These are phyloP conservation scores for Trididemnum miniatum DNA, from an alignment of 23 tunicate genomes.

Conservation along the genomic window DNA sequence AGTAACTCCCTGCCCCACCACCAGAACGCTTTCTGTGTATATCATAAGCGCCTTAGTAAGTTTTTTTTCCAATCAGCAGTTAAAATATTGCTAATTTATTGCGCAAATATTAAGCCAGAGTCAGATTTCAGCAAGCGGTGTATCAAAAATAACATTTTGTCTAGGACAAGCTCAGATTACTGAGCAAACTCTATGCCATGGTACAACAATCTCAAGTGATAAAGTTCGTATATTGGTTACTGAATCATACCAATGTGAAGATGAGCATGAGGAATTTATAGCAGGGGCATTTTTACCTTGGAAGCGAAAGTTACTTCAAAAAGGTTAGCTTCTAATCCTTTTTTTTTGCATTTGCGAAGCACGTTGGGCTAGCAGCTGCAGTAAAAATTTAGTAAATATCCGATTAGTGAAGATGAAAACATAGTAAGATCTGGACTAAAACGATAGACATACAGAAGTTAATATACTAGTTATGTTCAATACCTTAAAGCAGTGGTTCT, in stretches of 20 bases:
- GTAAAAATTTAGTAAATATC: no score
- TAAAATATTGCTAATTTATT: no score
- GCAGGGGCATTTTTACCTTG: background rate
- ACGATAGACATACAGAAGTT: no score
- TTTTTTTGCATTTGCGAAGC: background rate
- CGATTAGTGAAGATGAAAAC: no score
- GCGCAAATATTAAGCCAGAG: background rate
- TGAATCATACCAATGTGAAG: background rate
- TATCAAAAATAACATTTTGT: background rate
- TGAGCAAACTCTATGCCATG: background rate
- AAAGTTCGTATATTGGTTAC: background rate
- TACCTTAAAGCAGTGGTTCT: no score
- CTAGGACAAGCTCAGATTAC: background rate
- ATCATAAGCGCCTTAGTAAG: no score
- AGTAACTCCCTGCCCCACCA: no score
- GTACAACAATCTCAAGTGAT: background rate
- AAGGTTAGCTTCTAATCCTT: background rate
- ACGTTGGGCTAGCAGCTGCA: background rate
- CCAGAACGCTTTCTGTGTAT: no score
- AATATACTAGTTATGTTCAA: no score
- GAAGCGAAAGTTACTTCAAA: background rate
- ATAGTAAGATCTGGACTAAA: no score
- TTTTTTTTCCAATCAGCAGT: no score
- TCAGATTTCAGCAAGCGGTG: background rate
- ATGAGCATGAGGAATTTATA: background rate